Evolutionary conservation across 2,888 invertebrate species (phyloP).

Genomic region (Dimorphilus gyrociliatus): DNA sequence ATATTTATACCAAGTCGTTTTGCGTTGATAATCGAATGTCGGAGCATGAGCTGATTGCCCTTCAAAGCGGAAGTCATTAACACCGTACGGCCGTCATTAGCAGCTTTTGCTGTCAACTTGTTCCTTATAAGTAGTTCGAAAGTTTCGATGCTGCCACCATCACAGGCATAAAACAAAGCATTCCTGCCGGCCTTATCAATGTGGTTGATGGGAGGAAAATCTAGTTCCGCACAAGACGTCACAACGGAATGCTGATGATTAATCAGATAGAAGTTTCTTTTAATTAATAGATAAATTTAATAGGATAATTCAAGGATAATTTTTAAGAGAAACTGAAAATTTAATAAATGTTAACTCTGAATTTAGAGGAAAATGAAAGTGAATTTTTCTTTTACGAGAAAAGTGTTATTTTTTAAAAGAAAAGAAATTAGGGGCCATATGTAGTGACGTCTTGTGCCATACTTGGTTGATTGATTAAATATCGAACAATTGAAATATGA

Average conservation of each 20-base stretch:
- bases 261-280: too few relatives aligned
- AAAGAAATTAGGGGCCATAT: too few relatives aligned
- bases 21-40: conserved; percentile 9
- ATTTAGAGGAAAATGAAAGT: too few relatives aligned
- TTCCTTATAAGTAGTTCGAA: conserved; percentile 6
- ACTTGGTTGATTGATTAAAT: conserved; percentile 6
- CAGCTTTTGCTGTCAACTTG: conserved; percentile 4
- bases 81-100: conserved; percentile 9
- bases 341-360: too few relatives aligned
- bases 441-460: conserved; percentile 3
- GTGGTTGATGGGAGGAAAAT: neutral
- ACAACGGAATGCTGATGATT: too few relatives aligned
- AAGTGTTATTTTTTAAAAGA: too few relatives aligned
- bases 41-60: conserved; percentile 9
- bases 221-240: conserved; percentile 1
- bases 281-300: too few relatives aligned
- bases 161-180: conserved; percentile 7
- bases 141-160: conserved; percentile 4
- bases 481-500: conserved; percentile 8
- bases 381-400: too few relatives aligned
- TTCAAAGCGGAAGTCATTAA: conserved; percentile 14
- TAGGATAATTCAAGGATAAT: too few relatives aligned
- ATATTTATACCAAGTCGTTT: conserved; percentile 9
- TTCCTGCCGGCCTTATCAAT: conserved; percentile 8
- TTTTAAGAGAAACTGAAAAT: too few relatives aligned